Evolutionary conservation across 64 coral and sea anemone genomes (phyloP).

Genomic region (Stylophora pistillata): DNA sequence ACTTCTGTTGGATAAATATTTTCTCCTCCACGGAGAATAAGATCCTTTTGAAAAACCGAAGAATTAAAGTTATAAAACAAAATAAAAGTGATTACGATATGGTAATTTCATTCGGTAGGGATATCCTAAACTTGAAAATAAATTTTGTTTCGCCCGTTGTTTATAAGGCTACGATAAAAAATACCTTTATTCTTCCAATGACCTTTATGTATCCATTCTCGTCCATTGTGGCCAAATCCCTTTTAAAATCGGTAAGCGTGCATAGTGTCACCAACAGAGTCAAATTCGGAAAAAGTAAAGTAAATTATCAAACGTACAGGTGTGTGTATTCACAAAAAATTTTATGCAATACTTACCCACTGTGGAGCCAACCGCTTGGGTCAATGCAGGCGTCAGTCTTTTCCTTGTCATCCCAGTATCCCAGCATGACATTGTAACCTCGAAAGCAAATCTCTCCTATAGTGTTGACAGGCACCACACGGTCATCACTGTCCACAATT

Average conservation of each 20-base stretch:
- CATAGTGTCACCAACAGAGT: not conserved
- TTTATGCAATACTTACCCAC: conserved; percentile 60
- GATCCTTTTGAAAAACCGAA: conserved; percentile 71
- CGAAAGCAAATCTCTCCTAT: conserved; percentile 93
- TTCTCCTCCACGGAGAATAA: conserved; percentile 93
- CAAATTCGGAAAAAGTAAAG: not conserved
- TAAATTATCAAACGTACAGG: too few relatives aligned
- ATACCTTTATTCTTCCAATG: conserved; percentile 90
- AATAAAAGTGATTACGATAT: too few relatives aligned
- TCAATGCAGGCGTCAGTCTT: conserved; percentile 93
- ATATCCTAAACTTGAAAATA: too few relatives aligned
- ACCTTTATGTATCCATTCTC: conserved; percentile 92
- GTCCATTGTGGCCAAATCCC: conserved; percentile 93
- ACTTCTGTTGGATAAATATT: conserved; percentile 96
- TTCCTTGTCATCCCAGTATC: conserved; percentile 96
- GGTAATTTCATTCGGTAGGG: too few relatives aligned
- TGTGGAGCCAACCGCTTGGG: conserved; percentile 89
- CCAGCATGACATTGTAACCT: conserved; percentile 89
- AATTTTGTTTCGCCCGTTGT: too few relatives aligned
- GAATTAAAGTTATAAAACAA: not conserved
- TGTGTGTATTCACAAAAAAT: not conserved
- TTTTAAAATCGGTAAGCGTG: conserved; percentile 14
- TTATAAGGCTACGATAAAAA: too few relatives aligned
- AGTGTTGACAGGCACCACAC: conserved; percentile 78
- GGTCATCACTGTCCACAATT: conserved; percentile 61